Conservation (phyloP, 2,888 invertebrate genomes). For the Synergus laeviventris region DNA sequence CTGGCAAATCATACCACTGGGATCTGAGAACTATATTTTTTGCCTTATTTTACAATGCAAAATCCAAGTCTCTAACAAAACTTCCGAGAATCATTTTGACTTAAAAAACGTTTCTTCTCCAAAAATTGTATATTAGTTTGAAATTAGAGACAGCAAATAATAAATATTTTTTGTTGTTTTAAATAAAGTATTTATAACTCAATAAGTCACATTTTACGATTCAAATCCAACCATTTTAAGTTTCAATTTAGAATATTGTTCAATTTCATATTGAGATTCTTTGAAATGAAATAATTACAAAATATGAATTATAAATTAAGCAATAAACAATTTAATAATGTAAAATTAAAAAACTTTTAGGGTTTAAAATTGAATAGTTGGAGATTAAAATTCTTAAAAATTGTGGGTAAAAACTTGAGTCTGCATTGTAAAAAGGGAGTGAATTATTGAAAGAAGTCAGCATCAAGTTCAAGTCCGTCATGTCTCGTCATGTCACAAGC, state of each 20-base stretch:
- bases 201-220: neutral
- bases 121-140: neutral
- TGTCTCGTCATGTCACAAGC: conserved; percentile 70
- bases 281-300: neutral
- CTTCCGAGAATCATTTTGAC: neutral
- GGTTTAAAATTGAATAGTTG: neutral
- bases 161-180: too few relatives aligned
- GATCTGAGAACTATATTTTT: conserved; percentile 61
- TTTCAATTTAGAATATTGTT: neutral
- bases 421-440: conserved; percentile 53
- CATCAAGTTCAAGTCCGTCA: conserved; percentile 71
- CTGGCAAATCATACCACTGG: conserved; percentile 63
- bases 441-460: conserved; percentile 29
- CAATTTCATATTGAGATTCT: neutral
- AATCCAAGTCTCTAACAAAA: conserved; percentile 10
- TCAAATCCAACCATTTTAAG: too few relatives aligned
- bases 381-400: too few relatives aligned
- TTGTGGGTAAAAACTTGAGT: conserved; percentile 59
- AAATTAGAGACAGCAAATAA: too few relatives aligned
- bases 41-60: conserved; percentile 8
- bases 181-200: too few relatives aligned
- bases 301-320: neutral
- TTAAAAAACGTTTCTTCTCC: neutral
- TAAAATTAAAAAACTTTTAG: too few relatives aligned
- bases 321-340: too few relatives aligned